Conservation (phyloP, 2,888 invertebrate species). For the Junonia oenone region DNA sequence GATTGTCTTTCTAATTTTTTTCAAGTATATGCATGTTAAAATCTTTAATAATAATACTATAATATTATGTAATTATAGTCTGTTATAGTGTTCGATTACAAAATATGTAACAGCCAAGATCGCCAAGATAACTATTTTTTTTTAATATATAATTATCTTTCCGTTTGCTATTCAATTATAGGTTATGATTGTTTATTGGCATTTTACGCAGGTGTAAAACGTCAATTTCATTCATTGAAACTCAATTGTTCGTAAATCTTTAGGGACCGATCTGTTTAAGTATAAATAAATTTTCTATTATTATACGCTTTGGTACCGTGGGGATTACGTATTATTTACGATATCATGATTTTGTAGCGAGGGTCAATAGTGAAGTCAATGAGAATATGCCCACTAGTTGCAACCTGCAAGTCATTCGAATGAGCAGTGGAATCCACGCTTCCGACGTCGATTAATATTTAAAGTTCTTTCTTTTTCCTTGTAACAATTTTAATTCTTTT, state of each 20-base stretch:
- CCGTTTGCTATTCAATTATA: too few relatives aligned
- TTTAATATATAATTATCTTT: too few relatives aligned
- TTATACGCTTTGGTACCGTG: conserved; percentile 52
- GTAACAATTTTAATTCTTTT: conserved; percentile 9
- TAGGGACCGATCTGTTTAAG: conserved; percentile 61
- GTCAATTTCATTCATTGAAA: conserved; percentile 2
- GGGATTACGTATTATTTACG: conserved; percentile 69
- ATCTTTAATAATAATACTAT: conserved; percentile 1
- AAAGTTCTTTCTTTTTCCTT: conserved; percentile 16
- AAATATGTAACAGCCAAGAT: too few relatives aligned
- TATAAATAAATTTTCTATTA: conserved; percentile 44
- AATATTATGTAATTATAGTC: too few relatives aligned
- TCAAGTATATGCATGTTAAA: conserved; percentile 8
- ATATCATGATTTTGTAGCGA: conserved; percentile 64
- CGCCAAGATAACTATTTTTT: too few relatives aligned
- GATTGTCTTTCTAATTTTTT: conserved; percentile 18
- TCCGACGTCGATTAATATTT: conserved; percentile 62
- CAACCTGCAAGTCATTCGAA: conserved; percentile 74
- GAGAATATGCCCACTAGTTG: conserved; percentile 66
- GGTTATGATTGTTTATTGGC: neutral
- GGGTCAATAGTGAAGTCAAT: conserved; percentile 75
- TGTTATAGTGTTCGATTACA: too few relatives aligned
- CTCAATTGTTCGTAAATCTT: conserved; percentile 35
- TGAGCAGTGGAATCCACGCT: conserved; percentile 68
- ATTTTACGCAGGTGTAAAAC: conserved; percentile 15